Evolutionary conservation across 2,797 vertebrate genomes (phyloP).

Genomic region (Enteromius unitaeniatus): DNA sequence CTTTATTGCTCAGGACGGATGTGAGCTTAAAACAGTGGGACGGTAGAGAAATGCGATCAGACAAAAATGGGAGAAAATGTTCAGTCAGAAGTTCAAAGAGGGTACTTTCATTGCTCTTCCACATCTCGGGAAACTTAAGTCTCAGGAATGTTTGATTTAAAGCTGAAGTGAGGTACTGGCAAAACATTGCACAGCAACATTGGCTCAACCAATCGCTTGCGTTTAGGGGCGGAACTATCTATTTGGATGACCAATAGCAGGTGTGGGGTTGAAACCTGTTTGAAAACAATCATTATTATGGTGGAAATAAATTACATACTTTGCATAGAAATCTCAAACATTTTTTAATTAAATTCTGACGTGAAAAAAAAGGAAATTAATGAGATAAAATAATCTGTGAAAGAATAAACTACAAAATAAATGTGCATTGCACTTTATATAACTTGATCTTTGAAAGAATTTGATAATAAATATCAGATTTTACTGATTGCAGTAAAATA

Average conservation of each 20-base stretch:
- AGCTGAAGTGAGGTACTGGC: not conserved
- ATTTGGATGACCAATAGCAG: not conserved
- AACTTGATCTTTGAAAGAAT: not conserved
- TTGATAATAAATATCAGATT: not conserved
- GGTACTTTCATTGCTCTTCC: not conserved
- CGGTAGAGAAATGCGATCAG: not conserved
- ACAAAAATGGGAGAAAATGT: constrained; percentile 6
- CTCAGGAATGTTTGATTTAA: not conserved
- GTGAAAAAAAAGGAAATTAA: not conserved
- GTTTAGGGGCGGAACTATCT: not conserved
- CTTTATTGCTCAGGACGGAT: constrained; percentile 28
- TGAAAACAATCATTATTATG: not conserved
- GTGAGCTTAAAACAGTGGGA: not conserved
- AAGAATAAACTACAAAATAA: not conserved
- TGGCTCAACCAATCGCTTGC: not conserved
- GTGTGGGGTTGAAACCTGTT: not conserved
- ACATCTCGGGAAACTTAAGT: not conserved
- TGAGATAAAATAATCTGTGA: not conserved
- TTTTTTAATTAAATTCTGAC: too few species aligned
- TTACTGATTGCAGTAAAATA: not conserved
- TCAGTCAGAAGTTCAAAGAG: constrained; percentile 28
- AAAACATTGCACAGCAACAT: not conserved
- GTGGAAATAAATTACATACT: not conserved
- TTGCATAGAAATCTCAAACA: too few species aligned
- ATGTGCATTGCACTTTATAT: not conserved